Base-by-base conservation (phyloP, 1,140 invertebrate genomes). In the Propsilocerus akamusi region DNA sequence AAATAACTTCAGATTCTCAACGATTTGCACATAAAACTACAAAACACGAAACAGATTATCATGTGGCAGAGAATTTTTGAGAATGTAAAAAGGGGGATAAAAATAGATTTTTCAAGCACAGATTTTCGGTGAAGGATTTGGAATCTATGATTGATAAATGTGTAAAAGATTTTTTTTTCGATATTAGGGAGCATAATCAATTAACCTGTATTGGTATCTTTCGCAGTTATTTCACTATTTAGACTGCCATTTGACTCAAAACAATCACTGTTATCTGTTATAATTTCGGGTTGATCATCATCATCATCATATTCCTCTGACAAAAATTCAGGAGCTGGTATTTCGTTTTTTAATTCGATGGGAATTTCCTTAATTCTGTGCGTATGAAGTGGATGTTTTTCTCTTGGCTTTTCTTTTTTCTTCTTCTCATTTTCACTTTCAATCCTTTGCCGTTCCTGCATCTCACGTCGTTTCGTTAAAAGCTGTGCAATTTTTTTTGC, bases 1-100 rank as follows among this genome's bases (percentile, higher is more conserved):
- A n/a, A n/a, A n/a, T n/a, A n/a, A n/a, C n/a, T n/a, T n/a, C n/a
- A n/a, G n/a, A n/a, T n/a, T n/a, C n/a, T n/a, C n/a, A n/a, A n/a
- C n/a, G n/a, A n/a, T n/a, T n/a, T n/a, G n/a, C n/a, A n/a, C n/a
- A n/a, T n/a, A n/a, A n/a, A n/a, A n/a, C n/a, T n/a, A n/a, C n/a
- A n/a, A n/a, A n/a, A n/a, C n/a, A n/a, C n/a, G n/a, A n/a, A n/a
- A n/a, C n/a, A n/a, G n/a, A n/a, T n/a, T n/a, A n/a, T n/a, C n/a
- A n/a, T n/a, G n/a, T n/a, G n/a, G n/a, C n/a, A n/a, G n/a, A n/a
- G n/a, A n/a, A n/a, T n/a, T n/a, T n/a, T n/a, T n/a, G n/a, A n/a
- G n/a, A n/a, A n/a, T n/a, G n/a, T 37, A 41, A 41, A 41, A 41
- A 20, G 34, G 34, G 34, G 17, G 34, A 41, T 41, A 41, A 17